Conservation (phyloP, 1,140 invertebrate genomes). For the Drosophila pseudoobscura region DNA sequence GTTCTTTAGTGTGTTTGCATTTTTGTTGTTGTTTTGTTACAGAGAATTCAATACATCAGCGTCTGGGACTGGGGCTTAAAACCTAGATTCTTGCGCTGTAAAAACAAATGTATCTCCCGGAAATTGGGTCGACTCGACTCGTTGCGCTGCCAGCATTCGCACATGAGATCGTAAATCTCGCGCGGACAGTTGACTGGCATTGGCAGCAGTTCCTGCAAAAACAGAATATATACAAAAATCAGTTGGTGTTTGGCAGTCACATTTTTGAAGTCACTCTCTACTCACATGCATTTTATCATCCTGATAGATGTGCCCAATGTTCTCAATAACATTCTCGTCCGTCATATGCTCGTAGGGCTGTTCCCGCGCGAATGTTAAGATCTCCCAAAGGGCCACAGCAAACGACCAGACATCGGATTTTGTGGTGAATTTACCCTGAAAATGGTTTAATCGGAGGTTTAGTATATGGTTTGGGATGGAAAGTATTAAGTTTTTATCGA, state of each 20-base stretch:
- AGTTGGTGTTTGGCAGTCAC: not conserved
- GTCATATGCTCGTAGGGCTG: slow-evolving; percentile 91
- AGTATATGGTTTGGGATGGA: no score
- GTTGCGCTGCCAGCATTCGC: slow-evolving; percentile 96
- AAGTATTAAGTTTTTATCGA: no score
- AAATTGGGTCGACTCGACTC: slow-evolving; percentile 94
- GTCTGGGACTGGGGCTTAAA: slow-evolving; percentile 86
- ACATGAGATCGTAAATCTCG: slow-evolving; percentile 96
- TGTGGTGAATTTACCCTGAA: slow-evolving; percentile 91
- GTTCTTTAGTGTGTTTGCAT: not conserved
- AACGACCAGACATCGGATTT: slow-evolving; percentile 96
- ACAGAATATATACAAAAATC: not conserved
- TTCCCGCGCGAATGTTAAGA: slow-evolving; percentile 92
- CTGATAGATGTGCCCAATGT: slow-evolving; percentile 89
- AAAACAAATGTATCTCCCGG: slow-evolving; percentile 94
- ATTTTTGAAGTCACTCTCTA: slow-evolving; percentile 8
- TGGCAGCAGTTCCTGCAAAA: slow-evolving; percentile 86
- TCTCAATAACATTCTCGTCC: slow-evolving; percentile 92
- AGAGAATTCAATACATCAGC: slow-evolving; percentile 59
- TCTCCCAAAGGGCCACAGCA: slow-evolving; percentile 95
- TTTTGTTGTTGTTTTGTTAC: slow-evolving; percentile 3
- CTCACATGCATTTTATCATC: slow-evolving; percentile 85
- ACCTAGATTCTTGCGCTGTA: slow-evolving; percentile 94
- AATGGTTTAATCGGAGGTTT: slow-evolving; percentile 27
- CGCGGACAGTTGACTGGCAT: slow-evolving; percentile 93